These are phyloP conservation scores for Pantelozetes paolii DNA, from an alignment of 2,888 invertebrate species.

Conservation along the genomic window DNA sequence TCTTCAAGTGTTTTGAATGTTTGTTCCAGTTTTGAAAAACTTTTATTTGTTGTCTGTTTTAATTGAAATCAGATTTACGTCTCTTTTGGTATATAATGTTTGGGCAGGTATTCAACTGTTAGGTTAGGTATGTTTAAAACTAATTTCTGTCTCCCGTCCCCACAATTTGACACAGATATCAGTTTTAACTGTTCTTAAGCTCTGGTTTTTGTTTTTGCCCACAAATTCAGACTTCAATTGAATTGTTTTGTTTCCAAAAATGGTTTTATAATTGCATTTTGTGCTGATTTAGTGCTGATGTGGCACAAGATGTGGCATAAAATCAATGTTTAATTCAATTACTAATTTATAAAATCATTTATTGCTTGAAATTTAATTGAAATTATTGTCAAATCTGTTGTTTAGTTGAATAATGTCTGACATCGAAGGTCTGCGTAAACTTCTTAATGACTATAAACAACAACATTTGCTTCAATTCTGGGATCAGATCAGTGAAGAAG, in stretches of 20 bases:
- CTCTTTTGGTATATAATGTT: background rate
- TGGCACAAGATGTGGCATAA: slow-evolving; percentile 31
- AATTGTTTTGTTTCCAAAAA: background rate
- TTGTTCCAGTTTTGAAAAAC: slow-evolving; percentile 14
- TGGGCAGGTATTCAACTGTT: slow-evolving; percentile 3
- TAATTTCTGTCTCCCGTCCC: background rate
- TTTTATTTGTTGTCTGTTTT: background rate
- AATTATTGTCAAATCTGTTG: background rate
- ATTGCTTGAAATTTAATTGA: background rate
- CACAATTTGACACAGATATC: slow-evolving; percentile 13
- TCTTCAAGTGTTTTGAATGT: background rate
- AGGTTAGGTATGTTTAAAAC: background rate
- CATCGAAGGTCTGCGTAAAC: slow-evolving; percentile 42
- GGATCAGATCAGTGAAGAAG: slow-evolving; percentile 64
- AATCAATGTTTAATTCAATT: background rate
- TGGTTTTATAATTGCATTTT: background rate
- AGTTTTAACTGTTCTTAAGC: slow-evolving; percentile 15
- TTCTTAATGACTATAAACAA: slow-evolving; percentile 64
- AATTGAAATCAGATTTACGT: background rate
- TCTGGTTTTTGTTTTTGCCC: background rate
- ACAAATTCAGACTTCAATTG: background rate
- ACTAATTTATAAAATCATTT: background rate
- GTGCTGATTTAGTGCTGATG: slow-evolving; percentile 28
- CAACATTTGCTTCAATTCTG: slow-evolving; percentile 77
- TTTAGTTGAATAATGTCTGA: slow-evolving; percentile 37